Percentiles rank a stretch among this genome's conserved stretches.
These are phyloP conservation scores for Orbicella faveolata DNA, from an alignment of 64 coral and sea anemone species.

Conservation along the genomic window DNA sequence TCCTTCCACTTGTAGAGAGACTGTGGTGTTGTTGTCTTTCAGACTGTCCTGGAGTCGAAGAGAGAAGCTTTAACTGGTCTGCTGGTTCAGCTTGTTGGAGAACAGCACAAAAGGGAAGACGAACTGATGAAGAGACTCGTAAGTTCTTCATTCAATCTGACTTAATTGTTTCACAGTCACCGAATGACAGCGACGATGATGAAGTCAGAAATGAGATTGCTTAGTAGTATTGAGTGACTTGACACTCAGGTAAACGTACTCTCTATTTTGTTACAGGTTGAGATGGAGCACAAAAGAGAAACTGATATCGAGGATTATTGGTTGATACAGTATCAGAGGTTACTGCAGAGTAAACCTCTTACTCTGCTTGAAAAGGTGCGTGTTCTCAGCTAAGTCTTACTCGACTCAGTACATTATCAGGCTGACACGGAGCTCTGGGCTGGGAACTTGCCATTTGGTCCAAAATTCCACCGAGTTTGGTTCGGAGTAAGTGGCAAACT, in stretches of 20 bases:
- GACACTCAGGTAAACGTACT: background rate
- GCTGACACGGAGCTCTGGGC: too few species aligned
- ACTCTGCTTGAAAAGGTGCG: slow-evolving; percentile 81
- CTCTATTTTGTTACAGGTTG: slow-evolving; percentile 62
- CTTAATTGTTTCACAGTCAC: too few species aligned
- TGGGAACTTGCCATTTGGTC: too few species aligned
- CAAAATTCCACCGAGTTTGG: too few species aligned
- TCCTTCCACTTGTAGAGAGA: background rate
- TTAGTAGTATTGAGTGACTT: background rate
- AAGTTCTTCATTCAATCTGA: background rate
- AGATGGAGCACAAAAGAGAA: slow-evolving; percentile 89
- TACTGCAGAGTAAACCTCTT: slow-evolving; percentile 88
- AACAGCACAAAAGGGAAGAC: slow-evolving; percentile 85
- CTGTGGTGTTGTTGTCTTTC: background rate
- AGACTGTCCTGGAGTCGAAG: slow-evolving; percentile 66
- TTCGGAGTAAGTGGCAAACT: too few species aligned
- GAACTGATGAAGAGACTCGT: slow-evolving; percentile 97
- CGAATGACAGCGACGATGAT: too few species aligned
- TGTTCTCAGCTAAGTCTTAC: background rate
- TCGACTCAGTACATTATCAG: background rate
- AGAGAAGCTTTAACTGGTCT: slow-evolving; percentile 73
- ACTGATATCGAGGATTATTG: slow-evolving; percentile 91
- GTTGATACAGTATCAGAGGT: slow-evolving; percentile 93
- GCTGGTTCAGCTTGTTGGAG: slow-evolving; percentile 74
- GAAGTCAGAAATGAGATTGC: too few species aligned